A percentile compares a stretch with the other conserved stretches of the same genome.
These are phyloP conservation scores for Oryctes rhinoceros DNA, from an alignment of 1,140 invertebrate species.

Conservation along the genomic window DNA sequence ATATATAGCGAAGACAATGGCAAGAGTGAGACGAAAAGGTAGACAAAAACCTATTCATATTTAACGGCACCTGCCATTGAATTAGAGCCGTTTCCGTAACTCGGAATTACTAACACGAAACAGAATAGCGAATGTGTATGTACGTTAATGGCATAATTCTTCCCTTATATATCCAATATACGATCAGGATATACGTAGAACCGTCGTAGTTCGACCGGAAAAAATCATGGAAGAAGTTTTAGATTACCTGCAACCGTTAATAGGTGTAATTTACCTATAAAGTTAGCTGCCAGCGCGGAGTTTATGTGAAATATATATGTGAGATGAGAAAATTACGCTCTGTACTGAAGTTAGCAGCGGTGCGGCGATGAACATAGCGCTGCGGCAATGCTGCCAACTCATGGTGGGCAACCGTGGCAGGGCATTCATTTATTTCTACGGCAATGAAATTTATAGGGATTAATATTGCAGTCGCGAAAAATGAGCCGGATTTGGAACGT, in stretches of 20 bases:
- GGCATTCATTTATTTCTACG: background rate
- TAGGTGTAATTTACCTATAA: constrained; percentile 10
- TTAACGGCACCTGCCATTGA: background rate
- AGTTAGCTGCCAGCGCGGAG: background rate
- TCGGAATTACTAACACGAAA: background rate
- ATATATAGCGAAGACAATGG: no score
- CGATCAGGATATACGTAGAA: background rate
- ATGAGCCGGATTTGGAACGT: constrained; percentile 6
- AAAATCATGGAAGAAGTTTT: background rate
- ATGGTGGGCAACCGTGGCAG: background rate
- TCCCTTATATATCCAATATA: no score
- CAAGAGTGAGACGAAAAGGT: no score
- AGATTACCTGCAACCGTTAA: background rate
- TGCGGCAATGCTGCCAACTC: background rate
- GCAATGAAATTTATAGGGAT: constrained; percentile 9
- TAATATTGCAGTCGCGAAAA: constrained; percentile 13
- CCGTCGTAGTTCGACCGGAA: background rate
- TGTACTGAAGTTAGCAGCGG: background rate
- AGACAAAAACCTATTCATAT: background rate
- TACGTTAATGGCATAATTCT: no score
- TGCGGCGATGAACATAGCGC: background rate
- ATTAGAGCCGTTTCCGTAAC: background rate
- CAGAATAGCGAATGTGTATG: no score
- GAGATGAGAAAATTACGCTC: background rate
- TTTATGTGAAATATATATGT: background rate